Base-by-base conservation (phyloP, 2,888 invertebrate genomes). In the Epinotia bilunana region DNA sequence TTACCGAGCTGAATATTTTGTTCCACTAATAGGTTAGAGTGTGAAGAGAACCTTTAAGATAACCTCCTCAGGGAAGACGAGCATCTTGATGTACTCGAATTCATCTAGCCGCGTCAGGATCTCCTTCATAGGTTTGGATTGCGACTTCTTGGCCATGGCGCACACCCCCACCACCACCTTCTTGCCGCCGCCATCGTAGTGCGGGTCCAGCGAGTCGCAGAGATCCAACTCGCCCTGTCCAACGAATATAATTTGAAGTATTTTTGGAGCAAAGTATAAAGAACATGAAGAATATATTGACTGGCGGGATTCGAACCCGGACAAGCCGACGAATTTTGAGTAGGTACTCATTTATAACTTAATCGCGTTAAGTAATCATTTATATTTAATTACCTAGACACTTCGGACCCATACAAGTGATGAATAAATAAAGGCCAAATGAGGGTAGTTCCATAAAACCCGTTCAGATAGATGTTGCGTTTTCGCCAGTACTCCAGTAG, bases 91-190 rank as follows among this genome's bases (percentile, higher is more conserved):
- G 90, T 98, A 99, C 90, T 99, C 98, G 89, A 99, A 99, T 91
- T 99, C 99, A 84, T 98, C 97, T 76, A 99, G 96, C 55, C 99
- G 95, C 1, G 98, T 98, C 75, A 99, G 95, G 83, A 99, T 99
- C 93, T 99, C 99, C 87, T 98, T 98, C 99, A 99, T 99, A 16
- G 99, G 99, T 91, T 99, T 99, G 79, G 99, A 99, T 88, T 98
- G 98, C 55, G 99, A 99, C 93, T 99, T 99, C 94, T 99, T 99
- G 86, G 98, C 97, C 99, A 99, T 99, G 81, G 99, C 99, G 95
- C 99, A 99, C 77, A 99, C 97, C 78, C 99, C 99, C 83, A 99
- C 99, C 88, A 99, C 95, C 83, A 99, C 98, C 87, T 99, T 98
- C 90, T 98, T 98, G 84, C 97, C 97, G 76, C 91, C 88, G 94